Evolutionary conservation across 2,888 invertebrate species (phyloP).

Genomic region (Agriopis aurantiaria): DNA sequence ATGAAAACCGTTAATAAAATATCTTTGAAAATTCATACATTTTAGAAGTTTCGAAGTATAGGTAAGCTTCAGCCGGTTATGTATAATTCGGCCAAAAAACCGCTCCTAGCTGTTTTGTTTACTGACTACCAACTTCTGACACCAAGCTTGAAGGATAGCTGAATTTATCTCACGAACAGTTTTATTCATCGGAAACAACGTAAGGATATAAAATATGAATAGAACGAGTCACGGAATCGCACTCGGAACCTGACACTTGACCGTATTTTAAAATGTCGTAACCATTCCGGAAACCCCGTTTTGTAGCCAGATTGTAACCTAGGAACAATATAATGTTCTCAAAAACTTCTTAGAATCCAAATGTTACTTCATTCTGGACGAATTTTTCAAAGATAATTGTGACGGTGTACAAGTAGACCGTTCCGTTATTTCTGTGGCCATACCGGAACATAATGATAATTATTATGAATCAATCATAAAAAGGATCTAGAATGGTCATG

Average conservation of each 20-base stretch:
- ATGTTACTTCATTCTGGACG: too few species aligned
- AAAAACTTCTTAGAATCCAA: too few species aligned
- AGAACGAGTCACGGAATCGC: slow-evolving; percentile 27
- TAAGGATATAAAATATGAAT: slow-evolving; percentile 32
- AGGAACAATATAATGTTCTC: slow-evolving; percentile 11
- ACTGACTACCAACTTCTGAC: slow-evolving; percentile 27
- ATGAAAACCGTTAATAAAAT: slow-evolving; percentile 2
- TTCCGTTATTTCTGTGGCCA: too few species aligned
- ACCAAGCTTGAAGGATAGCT: slow-evolving; percentile 20
- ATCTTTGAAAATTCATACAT: slow-evolving; percentile 3
- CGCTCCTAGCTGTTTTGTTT: slow-evolving; percentile 22
- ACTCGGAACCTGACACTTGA: slow-evolving; percentile 29
- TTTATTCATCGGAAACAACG: slow-evolving; percentile 25
- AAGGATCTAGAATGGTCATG: too few species aligned
- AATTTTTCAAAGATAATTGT: too few species aligned
- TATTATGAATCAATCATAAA: too few species aligned
- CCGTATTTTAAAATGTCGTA: slow-evolving; percentile 36
- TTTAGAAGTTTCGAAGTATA: slow-evolving; percentile 16
- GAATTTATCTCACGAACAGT: slow-evolving; percentile 24
- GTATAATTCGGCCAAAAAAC: slow-evolving; percentile 23
- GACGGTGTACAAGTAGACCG: too few species aligned
- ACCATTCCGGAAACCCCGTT: slow-evolving; percentile 28
- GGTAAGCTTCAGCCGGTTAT: slow-evolving; percentile 15
- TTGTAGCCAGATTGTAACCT: slow-evolving; percentile 13
- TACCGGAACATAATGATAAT: too few species aligned